Percentiles rank a stretch among this genome's conserved stretches.
phyloP scores from a whole-genome alignment of 2,113 vertebrate genomes.

The Clupea harengus region DNA sequence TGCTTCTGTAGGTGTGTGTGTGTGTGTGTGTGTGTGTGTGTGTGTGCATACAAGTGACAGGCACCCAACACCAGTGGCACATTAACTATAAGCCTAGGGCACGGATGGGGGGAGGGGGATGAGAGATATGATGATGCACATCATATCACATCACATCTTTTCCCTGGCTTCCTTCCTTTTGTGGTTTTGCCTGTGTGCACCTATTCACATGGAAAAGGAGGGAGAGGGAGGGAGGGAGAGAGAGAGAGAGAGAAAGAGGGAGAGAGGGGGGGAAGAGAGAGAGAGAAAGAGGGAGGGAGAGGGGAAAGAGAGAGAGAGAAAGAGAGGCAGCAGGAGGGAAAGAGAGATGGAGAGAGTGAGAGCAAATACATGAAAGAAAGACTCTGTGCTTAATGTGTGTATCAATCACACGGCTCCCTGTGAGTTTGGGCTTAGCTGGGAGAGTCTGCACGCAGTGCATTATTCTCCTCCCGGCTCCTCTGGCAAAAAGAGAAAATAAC shows the following conservation, averaged over 20 bases:
- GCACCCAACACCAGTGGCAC: conserved; percentile 34
- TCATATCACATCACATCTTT: too few relatives aligned
- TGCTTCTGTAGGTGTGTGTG: neutral
- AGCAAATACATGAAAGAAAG: conserved; percentile 6
- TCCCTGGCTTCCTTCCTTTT: too few relatives aligned
- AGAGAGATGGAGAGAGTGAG: neutral
- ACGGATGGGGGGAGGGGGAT: conserved; percentile 11
- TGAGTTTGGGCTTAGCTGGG: conserved; percentile 36
- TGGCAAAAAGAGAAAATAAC: neutral
- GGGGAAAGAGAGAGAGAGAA: conserved; percentile 1
- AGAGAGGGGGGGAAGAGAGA: neutral
- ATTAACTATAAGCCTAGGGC: conserved; percentile 34
- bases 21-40: conserved; percentile 21
- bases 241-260: neutral
- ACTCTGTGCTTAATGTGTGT: conserved; percentile 35
- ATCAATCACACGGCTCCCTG: conserved; percentile 32
- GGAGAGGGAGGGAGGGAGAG: conserved; percentile 14
- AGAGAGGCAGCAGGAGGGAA: neutral
- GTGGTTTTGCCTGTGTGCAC: too few relatives aligned
- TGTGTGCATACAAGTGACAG: conserved; percentile 31
- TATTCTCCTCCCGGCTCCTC: conserved; percentile 15
- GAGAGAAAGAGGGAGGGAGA: conserved; percentile 5
- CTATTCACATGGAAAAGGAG: neutral
- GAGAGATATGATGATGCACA: too few relatives aligned
- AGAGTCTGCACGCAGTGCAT: conserved; percentile 30